Conservation (phyloP, 2,797 vertebrate genomes). For the Sarcophilus harrisii region DNA sequence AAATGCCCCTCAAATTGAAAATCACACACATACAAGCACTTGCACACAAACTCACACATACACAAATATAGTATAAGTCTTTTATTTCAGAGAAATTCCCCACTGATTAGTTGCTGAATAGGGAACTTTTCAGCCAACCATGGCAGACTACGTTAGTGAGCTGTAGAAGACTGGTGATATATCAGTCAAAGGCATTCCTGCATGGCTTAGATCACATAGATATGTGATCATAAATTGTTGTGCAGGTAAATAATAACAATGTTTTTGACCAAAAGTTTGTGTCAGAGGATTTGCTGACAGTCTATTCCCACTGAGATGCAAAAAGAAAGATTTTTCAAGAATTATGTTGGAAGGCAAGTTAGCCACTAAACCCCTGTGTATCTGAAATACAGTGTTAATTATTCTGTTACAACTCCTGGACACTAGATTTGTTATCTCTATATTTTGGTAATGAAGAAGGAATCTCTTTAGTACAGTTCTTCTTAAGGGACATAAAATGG, state of each 20-base stretch:
- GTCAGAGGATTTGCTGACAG: background rate
- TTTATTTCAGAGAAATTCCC: background rate
- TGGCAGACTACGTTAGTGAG: background rate
- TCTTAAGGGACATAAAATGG: background rate
- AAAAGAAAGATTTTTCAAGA: background rate
- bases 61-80: background rate
- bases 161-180: background rate
- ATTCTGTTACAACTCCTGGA: background rate
- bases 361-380: background rate
- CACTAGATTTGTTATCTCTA: background rate
- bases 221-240: background rate
- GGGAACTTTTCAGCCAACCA: background rate
- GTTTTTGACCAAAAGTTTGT: background rate
- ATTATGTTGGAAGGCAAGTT: background rate
- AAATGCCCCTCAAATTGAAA: background rate
- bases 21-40: no score
- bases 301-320: background rate
- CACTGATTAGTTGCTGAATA: background rate
- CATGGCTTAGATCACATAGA: background rate
- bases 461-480: background rate
- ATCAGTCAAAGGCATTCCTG: background rate
- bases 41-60: no score
- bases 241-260: background rate
- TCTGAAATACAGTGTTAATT: background rate
- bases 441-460: background rate